phyloP scores from a whole-genome alignment of 2,797 vertebrate species.

The Sciurus vulgaris region DNA sequence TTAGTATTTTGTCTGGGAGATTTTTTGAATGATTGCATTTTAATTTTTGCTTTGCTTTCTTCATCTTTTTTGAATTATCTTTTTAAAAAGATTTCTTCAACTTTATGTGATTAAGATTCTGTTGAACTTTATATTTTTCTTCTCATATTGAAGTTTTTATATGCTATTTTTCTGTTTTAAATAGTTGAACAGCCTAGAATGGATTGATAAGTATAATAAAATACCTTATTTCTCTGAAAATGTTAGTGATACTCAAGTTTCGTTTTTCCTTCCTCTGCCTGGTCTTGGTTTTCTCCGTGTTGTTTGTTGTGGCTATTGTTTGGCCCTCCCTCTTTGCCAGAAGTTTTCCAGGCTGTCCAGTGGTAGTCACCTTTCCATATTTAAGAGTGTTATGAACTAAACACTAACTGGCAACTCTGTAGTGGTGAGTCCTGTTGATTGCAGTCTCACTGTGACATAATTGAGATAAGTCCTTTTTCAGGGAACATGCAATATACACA shows the following conservation, averaged over 20 bases:
- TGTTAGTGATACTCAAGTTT: background rate
- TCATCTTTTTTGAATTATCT: background rate
- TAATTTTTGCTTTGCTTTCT: background rate
- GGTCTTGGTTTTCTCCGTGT: background rate
- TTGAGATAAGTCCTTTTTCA: background rate
- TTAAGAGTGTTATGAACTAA: background rate
- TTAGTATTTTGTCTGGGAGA: background rate
- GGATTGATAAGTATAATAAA: background rate
- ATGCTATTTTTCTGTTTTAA: background rate
- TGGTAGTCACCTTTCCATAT: background rate
- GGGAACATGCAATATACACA: background rate
- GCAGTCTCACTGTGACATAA: background rate
- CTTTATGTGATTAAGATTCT: background rate
- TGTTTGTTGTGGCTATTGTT: background rate
- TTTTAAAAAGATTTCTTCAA: background rate
- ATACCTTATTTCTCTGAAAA: background rate
- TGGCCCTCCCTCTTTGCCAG: background rate
- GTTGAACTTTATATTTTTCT: constrained; percentile 1
- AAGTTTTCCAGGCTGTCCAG: background rate
- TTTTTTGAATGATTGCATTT: background rate
- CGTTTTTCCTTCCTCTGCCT: background rate
- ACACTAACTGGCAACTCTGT: background rate
- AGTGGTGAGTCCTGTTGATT: background rate
- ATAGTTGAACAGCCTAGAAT: background rate
- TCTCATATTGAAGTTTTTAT: background rate